phyloP scores from a whole-genome alignment of 2,797 vertebrate genomes.

The Helostoma temminkii region DNA sequence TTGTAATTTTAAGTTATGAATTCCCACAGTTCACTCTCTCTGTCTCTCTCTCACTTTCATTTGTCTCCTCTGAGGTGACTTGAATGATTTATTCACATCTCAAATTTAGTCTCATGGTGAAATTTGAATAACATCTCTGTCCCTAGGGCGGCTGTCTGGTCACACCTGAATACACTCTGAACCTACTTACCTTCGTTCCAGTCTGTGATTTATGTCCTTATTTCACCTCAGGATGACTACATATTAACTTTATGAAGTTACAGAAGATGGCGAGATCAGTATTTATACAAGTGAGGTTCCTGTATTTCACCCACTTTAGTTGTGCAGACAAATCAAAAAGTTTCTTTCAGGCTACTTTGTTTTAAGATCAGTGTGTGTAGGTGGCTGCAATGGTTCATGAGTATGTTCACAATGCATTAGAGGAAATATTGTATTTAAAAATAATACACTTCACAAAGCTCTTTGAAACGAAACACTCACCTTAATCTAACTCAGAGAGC shows the following conservation, averaged over 20 bases:
- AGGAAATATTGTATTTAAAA: constrained; percentile 14
- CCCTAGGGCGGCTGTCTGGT: constrained; percentile 43
- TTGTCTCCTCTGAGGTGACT: constrained; percentile 41
- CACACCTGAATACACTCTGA: constrained; percentile 46
- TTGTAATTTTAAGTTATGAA: constrained; percentile 25
- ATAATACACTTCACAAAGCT: constrained; percentile 18
- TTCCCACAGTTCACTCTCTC: constrained; percentile 27
- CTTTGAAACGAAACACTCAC: constrained; percentile 28
- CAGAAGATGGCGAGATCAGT: constrained; percentile 1
- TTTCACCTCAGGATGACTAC: constrained; percentile 10
- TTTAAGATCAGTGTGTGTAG: constrained; percentile 23
- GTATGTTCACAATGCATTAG: constrained; percentile 16
- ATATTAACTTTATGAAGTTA: constrained; percentile 2
- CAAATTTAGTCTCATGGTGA: constrained; percentile 49
- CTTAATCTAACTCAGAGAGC: constrained; percentile 14
- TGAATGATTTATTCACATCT: constrained; percentile 56
- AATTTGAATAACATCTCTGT: constrained; percentile 50
- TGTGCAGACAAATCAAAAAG: constrained; percentile 16
- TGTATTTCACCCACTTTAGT: constrained; percentile 3
- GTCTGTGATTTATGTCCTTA: constrained; percentile 18
- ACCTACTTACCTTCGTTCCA: constrained; percentile 13
- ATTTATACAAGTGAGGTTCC: neutral
- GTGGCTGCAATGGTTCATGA: neutral
- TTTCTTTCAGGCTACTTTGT: constrained; percentile 9
- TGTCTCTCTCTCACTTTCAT: constrained; percentile 39